Conservation (phyloP, 2,888 invertebrate species). For the Papilio protenor region DNA sequence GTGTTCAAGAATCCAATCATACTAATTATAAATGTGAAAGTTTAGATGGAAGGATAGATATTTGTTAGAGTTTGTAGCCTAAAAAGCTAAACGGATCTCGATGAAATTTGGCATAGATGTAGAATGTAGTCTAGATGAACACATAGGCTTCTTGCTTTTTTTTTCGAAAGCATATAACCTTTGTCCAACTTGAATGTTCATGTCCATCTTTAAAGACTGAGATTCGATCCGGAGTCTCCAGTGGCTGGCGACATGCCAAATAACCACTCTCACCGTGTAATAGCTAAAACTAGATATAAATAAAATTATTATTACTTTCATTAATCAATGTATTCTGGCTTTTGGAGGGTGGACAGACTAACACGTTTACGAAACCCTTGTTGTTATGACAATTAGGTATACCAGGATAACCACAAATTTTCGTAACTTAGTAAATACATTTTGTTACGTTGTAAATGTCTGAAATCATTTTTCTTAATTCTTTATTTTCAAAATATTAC, state of each 20-base stretch:
- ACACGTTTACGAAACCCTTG: not conserved
- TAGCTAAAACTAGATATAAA: constrained; percentile 8
- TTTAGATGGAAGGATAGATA: too few species aligned
- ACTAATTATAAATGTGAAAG: too few species aligned
- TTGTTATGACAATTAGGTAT: not conserved
- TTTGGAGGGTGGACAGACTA: not conserved
- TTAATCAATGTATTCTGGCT: not conserved
- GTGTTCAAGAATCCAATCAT: not conserved
- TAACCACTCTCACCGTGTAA: constrained; percentile 12
- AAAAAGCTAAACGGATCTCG: too few species aligned
- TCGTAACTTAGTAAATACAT: too few species aligned
- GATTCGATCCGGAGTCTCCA: constrained; percentile 9
- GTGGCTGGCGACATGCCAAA: constrained; percentile 14
- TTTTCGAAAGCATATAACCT: not conserved
- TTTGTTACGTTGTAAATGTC: too few species aligned
- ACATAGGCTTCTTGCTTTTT: too few species aligned
- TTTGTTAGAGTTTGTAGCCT: too few species aligned
- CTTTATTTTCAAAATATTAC: not conserved
- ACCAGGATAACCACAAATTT: too few species aligned
- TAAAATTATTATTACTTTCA: not conserved
- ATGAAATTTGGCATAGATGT: too few species aligned
- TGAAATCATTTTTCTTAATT: not conserved
- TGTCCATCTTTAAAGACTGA: constrained; percentile 10
- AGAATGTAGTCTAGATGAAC: too few species aligned
- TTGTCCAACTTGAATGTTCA: constrained; percentile 7